Conservation (phyloP, 1,140 invertebrate genomes). For the Plectus sambesii region DNA sequence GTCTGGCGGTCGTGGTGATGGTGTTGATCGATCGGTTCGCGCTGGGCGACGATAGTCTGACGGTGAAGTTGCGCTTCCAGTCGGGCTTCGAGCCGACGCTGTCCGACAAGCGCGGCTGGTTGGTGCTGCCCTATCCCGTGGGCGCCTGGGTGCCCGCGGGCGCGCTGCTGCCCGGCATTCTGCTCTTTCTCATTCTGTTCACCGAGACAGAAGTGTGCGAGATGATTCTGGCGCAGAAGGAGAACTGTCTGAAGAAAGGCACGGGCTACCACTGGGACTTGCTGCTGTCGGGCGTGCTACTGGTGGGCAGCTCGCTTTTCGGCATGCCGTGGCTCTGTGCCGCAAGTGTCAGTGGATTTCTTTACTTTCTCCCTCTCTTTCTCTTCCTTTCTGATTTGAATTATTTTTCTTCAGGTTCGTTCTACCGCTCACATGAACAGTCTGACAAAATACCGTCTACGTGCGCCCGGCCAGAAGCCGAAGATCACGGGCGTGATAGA, state of each 20-base stretch:
- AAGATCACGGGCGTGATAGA: too few relatives aligned
- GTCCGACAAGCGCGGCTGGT: constrained; percentile 59
- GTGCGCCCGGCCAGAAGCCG: too few relatives aligned
- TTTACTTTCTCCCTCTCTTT: constrained; percentile 76
- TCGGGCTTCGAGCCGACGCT: constrained; percentile 66
- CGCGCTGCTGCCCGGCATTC: constrained; percentile 67
- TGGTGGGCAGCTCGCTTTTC: constrained; percentile 64
- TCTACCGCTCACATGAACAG: too few relatives aligned
- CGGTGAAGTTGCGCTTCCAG: constrained; percentile 66
- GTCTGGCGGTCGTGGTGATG: constrained; percentile 79
- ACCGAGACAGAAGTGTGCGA: constrained; percentile 91
- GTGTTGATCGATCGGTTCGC: constrained; percentile 65
- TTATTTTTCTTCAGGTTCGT: too few relatives aligned
- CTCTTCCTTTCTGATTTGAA: constrained; percentile 54
- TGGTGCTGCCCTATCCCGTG: constrained; percentile 63
- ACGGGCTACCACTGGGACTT: constrained; percentile 86
- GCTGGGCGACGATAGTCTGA: constrained; percentile 61
- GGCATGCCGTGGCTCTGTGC: constrained; percentile 85
- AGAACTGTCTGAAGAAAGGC: constrained; percentile 74
- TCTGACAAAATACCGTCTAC: too few relatives aligned
- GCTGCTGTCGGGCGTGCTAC: constrained; percentile 67
- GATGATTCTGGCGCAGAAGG: constrained; percentile 82
- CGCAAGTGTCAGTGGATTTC: constrained; percentile 77
- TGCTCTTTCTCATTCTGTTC: constrained; percentile 82
- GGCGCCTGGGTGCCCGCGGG: constrained; percentile 65